Conservation (phyloP, 1,140 invertebrate species). For the Drosophila nikananu region DNA sequence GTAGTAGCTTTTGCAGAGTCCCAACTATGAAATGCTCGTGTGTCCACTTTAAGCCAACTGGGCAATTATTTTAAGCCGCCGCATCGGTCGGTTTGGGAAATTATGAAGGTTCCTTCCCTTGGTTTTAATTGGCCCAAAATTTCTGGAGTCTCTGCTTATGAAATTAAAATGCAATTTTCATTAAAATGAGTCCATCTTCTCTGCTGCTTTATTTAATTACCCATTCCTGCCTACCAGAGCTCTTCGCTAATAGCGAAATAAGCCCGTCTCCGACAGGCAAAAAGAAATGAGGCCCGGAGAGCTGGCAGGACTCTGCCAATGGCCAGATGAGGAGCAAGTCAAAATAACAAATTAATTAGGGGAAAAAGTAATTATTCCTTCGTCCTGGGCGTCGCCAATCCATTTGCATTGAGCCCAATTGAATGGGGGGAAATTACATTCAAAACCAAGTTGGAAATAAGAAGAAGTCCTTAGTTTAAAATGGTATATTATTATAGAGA, state of each 20-base stretch:
- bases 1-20: constrained; percentile 1
- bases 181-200: constrained; percentile 35
- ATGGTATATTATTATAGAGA: background rate
- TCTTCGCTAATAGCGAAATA: constrained; percentile 63
- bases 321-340: constrained; percentile 57
- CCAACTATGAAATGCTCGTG: constrained; percentile 57
- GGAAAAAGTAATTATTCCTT: constrained; percentile 67
- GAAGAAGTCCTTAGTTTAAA: background rate
- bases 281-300: constrained; percentile 38
- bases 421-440: constrained; percentile 41
- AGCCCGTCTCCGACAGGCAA: constrained; percentile 22
- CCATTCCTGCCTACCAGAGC: constrained; percentile 57
- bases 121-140: constrained; percentile 34
- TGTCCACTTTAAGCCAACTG: constrained; percentile 69
- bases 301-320: constrained; percentile 17
- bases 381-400: constrained; percentile 19
- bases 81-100: constrained; percentile 52
- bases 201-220: constrained; percentile 67
- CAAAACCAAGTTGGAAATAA: background rate
- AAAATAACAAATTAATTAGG: constrained; percentile 81
- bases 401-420: constrained; percentile 54
- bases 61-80: constrained; percentile 76
- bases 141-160: constrained; percentile 55
- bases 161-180: constrained; percentile 83
- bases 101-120: constrained; percentile 71